phyloP scores from a whole-genome alignment of 2,113 vertebrate species.

The Zosterops hypoxanthus region DNA sequence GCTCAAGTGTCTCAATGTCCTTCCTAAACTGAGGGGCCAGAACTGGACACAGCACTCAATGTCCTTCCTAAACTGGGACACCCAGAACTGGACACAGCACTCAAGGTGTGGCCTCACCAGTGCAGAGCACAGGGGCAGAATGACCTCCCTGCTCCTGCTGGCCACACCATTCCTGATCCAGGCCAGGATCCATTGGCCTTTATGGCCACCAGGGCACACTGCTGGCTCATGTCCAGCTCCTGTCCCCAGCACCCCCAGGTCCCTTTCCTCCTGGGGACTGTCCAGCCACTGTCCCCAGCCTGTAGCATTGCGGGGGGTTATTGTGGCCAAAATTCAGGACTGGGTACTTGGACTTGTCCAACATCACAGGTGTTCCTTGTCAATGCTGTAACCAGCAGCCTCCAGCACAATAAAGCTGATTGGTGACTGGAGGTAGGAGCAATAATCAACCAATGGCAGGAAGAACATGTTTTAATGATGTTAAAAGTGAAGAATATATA shows the following conservation, averaged over 20 bases:
- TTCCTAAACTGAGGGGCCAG: too few species aligned
- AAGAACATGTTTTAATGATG: constrained; percentile 72
- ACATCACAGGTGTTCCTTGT: background rate
- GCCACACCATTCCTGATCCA: background rate
- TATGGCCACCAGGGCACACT: background rate
- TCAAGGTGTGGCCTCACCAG: background rate
- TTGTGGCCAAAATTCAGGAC: background rate
- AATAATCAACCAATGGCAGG: constrained; percentile 16
- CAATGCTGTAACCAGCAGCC: background rate
- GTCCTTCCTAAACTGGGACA: too few species aligned
- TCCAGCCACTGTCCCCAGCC: background rate
- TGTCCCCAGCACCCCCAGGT: background rate
- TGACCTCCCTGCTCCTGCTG: background rate
- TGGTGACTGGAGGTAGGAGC: background rate
- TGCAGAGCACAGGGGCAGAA: background rate
- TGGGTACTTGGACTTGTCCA: background rate
- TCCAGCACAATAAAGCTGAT: background rate
- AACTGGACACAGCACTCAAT: too few species aligned
- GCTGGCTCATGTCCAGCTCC: background rate
- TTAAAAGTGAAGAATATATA: background rate
- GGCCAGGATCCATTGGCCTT: background rate
- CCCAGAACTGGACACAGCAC: too few species aligned
- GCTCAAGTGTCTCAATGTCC: background rate
- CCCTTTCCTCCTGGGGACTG: background rate
- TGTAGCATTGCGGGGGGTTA: background rate